A percentile compares a stretch with the other conserved stretches of the same genome.
Evolutionary conservation across 2,888 invertebrate species (phyloP).

Genomic region (Perizoma affinitatum): DNA sequence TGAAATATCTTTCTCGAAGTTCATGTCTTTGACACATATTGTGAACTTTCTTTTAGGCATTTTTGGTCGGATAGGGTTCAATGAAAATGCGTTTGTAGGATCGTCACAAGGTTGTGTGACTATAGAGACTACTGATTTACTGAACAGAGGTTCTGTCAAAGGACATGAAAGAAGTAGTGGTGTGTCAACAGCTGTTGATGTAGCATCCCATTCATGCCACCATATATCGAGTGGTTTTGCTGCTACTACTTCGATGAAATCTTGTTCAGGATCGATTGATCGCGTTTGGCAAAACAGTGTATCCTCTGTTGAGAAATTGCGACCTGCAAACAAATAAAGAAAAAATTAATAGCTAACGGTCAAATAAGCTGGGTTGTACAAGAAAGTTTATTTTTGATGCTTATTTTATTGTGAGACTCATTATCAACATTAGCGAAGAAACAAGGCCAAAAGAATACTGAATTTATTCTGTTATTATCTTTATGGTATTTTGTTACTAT

Average conservation of each 20-base stretch:
- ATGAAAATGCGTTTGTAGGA: conserved; percentile 67
- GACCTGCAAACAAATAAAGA: conserved; percentile 62
- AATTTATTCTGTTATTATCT: too few species aligned
- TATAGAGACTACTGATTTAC: conserved; percentile 75
- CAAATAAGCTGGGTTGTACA: too few species aligned
- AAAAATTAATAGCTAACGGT: background rate
- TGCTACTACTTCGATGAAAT: conserved; percentile 80
- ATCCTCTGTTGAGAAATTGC: conserved; percentile 63
- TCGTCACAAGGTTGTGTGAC: conserved; percentile 79
- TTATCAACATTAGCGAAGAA: too few species aligned
- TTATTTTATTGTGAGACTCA: too few species aligned
- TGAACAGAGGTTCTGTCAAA: conserved; percentile 71
- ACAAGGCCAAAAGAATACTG: too few species aligned
- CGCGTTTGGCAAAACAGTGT: conserved; percentile 84
- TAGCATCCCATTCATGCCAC: conserved; percentile 85
- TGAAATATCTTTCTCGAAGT: conserved; percentile 86
- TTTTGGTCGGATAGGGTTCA: conserved; percentile 50
- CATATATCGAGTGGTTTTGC: conserved; percentile 85
- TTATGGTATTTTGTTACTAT: too few species aligned
- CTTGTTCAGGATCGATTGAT: conserved; percentile 59
- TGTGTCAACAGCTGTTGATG: conserved; percentile 71
- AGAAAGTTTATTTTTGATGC: too few species aligned
- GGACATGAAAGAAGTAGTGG: conserved; percentile 87
- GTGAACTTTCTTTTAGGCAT: conserved; percentile 78
- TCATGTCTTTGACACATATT: conserved; percentile 89